A percentile compares a stretch with the other conserved stretches of the same genome.
Conservation (phyloP, 2,113 vertebrate genomes). For the Ailuropoda melanoleuca region DNA sequence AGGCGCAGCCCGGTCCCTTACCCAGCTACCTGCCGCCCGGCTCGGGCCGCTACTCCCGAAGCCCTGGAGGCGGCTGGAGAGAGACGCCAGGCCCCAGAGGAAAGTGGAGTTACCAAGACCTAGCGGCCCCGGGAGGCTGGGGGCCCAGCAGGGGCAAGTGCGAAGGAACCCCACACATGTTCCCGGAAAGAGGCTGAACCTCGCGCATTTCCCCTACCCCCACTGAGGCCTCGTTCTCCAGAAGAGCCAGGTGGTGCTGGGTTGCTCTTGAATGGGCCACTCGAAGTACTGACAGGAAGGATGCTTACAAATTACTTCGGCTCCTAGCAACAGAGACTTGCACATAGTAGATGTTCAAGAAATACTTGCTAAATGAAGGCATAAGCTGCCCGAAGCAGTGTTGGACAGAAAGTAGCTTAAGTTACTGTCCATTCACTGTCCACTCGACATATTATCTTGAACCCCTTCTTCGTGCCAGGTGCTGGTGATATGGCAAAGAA, state of each 20-base stretch:
- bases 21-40: slow-evolving; percentile 48
- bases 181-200: not conserved
- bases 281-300: not conserved
- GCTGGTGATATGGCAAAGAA: not conserved
- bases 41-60: not conserved
- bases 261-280: not conserved
- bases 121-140: not conserved
- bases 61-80: not conserved
- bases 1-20: slow-evolving; percentile 33
- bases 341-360: not conserved
- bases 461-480: not conserved
- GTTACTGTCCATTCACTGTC: not conserved
- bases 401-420: not conserved
- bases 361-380: not conserved
- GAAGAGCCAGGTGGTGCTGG: not conserved
- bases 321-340: not conserved
- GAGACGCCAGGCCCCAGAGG: not conserved
- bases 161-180: not conserved
- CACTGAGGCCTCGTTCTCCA: not conserved
- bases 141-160: not conserved
- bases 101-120: not conserved
- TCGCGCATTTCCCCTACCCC: not conserved
- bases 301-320: not conserved
- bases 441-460: not conserved
- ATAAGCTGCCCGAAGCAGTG: not conserved